Conservation (phyloP, 2,797 vertebrate genomes). For the Mus spretus region DNA sequence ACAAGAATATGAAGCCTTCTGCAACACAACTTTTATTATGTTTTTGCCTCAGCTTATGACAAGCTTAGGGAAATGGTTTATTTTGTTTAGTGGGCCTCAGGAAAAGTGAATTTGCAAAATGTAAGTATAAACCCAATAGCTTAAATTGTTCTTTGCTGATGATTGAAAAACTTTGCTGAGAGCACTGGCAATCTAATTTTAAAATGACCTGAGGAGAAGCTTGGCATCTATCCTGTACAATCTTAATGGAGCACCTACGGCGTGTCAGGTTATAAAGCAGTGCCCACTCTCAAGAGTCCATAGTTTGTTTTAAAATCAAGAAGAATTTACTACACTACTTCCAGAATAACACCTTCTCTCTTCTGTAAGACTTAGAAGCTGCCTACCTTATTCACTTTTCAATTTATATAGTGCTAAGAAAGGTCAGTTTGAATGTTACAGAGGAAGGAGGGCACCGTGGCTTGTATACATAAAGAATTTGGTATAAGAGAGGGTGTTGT, state of each 20-base stretch:
- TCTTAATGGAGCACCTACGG: not conserved
- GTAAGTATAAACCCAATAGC: not conserved
- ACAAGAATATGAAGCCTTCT: not conserved
- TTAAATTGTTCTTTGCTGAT: constrained; percentile 48
- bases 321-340: not conserved
- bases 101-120: not conserved
- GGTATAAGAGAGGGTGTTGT: not conserved
- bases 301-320: constrained; percentile 50
- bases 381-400: not conserved
- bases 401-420: not conserved
- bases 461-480: not conserved
- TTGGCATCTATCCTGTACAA: not conserved
- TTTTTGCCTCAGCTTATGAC: constrained; percentile 37
- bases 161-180: not conserved
- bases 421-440: not conserved
- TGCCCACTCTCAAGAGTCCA: not conserved
- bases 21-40: not conserved
- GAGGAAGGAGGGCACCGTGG: not conserved
- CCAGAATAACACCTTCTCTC: not conserved
- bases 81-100: constrained; percentile 14
- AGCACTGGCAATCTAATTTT: constrained; percentile 35
- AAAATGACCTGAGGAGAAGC: not conserved
- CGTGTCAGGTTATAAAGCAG: not conserved
- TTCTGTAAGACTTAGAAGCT: constrained; percentile 29
- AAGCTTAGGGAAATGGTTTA: not conserved